Conservation (phyloP, 1,140 invertebrate genomes). For the Platyura marginata region DNA sequence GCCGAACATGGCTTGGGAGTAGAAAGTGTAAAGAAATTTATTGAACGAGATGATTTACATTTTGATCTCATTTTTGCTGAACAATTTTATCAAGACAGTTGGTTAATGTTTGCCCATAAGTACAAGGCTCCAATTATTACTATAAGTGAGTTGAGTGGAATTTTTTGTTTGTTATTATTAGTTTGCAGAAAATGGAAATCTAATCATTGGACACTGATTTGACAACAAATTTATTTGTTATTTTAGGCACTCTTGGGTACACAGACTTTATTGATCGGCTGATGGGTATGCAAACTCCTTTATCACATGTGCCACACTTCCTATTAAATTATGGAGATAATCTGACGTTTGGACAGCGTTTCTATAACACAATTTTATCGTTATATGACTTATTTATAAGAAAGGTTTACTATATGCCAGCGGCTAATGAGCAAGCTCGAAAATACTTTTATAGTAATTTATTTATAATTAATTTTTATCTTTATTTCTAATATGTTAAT, state of each 20-base stretch:
- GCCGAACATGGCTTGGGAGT: slow-evolving; percentile 30
- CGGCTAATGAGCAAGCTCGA: neutral
- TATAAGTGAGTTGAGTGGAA: slow-evolving; percentile 6
- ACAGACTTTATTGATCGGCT: slow-evolving; percentile 31
- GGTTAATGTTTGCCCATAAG: slow-evolving; percentile 23
- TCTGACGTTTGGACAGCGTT: slow-evolving; percentile 19
- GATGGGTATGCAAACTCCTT: slow-evolving; percentile 29
- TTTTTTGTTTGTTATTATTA: neutral
- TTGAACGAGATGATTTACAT: slow-evolving; percentile 10
- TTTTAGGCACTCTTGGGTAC: slow-evolving; percentile 27
- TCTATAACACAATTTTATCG: slow-evolving; percentile 21
- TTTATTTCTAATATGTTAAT: neutral
- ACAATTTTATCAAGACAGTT: slow-evolving; percentile 26
- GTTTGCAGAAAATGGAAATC: neutral
- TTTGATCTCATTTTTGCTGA: slow-evolving; percentile 27
- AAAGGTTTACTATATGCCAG: slow-evolving; percentile 16
- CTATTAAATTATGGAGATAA: slow-evolving; percentile 23
- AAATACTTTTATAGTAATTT: neutral
- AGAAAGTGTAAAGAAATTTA: slow-evolving; percentile 23
- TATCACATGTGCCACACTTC: slow-evolving; percentile 27
- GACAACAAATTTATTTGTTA: neutral
- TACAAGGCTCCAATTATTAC: slow-evolving; percentile 26
- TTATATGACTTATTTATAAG: slow-evolving; percentile 16
- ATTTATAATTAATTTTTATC: neutral
- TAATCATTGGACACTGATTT: neutral